Evolutionary conservation across 2,888 invertebrate species (phyloP).

Genomic region (Dasypogon diadema): DNA sequence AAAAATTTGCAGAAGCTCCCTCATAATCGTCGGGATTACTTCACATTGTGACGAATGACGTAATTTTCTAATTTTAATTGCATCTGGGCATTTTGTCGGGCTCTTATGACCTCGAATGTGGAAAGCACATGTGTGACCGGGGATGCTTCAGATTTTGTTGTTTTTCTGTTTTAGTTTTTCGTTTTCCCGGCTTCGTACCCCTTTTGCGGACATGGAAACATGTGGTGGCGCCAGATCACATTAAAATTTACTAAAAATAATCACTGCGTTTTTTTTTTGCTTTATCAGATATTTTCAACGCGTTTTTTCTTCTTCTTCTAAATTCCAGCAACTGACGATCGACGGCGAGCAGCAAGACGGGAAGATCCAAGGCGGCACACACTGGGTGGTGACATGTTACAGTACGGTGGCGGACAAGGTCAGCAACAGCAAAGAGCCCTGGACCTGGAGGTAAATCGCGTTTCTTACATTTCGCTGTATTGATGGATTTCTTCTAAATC

Average conservation of each 20-base stretch:
- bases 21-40: too few species aligned
- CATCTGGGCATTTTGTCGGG: constrained; percentile 14
- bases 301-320: constrained; percentile 43
- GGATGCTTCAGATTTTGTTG: background rate
- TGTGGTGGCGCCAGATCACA: background rate
- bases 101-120: constrained; percentile 23
- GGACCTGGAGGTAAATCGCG: constrained; percentile 79
- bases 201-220: background rate
- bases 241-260: background rate
- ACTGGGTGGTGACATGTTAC: constrained; percentile 81
- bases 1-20: background rate
- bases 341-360: constrained; percentile 71
- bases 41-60: background rate
- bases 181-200: background rate
- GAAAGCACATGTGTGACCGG: background rate
- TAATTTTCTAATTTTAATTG: constrained; percentile 32
- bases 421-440: constrained; percentile 72
- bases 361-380: constrained; percentile 89
- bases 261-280: too few species aligned
- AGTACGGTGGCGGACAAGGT: constrained; percentile 66
- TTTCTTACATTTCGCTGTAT: constrained; percentile 53
- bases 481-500: constrained; percentile 17
- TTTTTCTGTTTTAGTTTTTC: background rate
- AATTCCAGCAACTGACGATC: constrained; percentile 63
- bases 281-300: background rate